A percentile compares a stretch with the other conserved stretches of the same genome.
Evolutionary conservation across 2,888 invertebrate genomes (phyloP).

Genomic region (Ptychoptera contaminata): DNA sequence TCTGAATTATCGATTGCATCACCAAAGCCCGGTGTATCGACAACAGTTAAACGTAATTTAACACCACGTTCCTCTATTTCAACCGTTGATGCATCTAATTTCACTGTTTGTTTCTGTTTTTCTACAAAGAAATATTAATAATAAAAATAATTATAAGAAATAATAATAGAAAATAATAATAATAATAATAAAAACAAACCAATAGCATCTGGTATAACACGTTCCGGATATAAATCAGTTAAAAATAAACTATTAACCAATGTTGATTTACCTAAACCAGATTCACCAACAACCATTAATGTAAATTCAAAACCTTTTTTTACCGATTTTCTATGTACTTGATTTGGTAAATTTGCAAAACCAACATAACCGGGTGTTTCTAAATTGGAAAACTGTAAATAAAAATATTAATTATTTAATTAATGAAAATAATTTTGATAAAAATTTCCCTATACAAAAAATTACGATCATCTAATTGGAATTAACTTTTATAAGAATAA

Average conservation of each 20-base stretch:
- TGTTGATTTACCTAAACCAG: slow-evolving; percentile 89
- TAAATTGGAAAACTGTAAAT: slow-evolving; percentile 58
- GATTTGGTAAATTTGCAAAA: slow-evolving; percentile 82
- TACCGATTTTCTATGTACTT: slow-evolving; percentile 92
- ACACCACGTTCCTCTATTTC: slow-evolving; percentile 95
- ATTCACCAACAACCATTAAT: slow-evolving; percentile 88
- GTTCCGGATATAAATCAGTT: slow-evolving; percentile 88
- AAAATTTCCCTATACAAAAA: background rate
- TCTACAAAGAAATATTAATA: slow-evolving; percentile 36
- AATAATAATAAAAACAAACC: slow-evolving; percentile 37
- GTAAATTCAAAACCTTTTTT: slow-evolving; percentile 98
- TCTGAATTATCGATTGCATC: slow-evolving; percentile 91
- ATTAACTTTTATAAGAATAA: too few relatives aligned
- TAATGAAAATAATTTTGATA: background rate
- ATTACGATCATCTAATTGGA: slow-evolving; percentile 48
- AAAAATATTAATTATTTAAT: slow-evolving; percentile 9
- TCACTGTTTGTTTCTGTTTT: slow-evolving; percentile 82
- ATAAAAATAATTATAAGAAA: background rate
- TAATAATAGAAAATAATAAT: background rate
- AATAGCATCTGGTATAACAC: slow-evolving; percentile 73
- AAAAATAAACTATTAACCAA: slow-evolving; percentile 88
- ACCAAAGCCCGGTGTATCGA: slow-evolving; percentile 92
- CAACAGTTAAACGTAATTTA: slow-evolving; percentile 79
- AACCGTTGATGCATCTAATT: slow-evolving; percentile 86
- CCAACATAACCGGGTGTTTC: slow-evolving; percentile 71